Base-by-base conservation (phyloP, 2,888 invertebrate species). In the Synergus gifuensis region DNA sequence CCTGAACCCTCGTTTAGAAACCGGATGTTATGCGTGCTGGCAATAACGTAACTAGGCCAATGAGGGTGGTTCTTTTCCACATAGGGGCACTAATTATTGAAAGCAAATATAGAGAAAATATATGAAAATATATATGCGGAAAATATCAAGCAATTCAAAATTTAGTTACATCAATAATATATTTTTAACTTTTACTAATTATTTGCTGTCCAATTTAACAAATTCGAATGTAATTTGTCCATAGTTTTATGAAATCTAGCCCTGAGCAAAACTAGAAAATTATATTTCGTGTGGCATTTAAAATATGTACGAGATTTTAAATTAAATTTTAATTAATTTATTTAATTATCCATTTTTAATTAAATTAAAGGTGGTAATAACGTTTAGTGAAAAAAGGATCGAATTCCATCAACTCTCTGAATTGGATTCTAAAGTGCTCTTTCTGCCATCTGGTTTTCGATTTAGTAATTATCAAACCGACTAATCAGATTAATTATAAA, bases 1-100 rank as follows among this genome's bases (percentile, higher is more conserved):
- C 83, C 83, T 77, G 79, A 83, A 79, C 81, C 81, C 83, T 83
- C 83, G 79, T 82, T 79, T 80, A 80, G 81, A 54, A 76, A 76
- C 83, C 83, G 83, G 83, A 82, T 82, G 83, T 83, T 82, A 78
- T 79, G 77, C 82, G 82, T 82, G 62, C 28, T 62, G 28, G 62
- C 62, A 62, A 62, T 62, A 62, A 62, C 62, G 62, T 62, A 62
- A 62, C 62, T 62, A 62, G 62, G 62, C 62, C 62, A 62, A 62
- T 62, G 62, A 62, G 62, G 62, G 62, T 62, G 62, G 62, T 28
- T 62, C 62, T 12, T 62, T 62, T 62, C 62, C 5, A 62, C 22
- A 28, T 28, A 62, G 62, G 62, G 62, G 62, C 22, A 62, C 22
- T 62, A 62, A 62, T 62, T 62, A 62, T 28, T 28, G 62, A 28